Evolutionary conservation across 2,888 invertebrate species (phyloP).

Genomic region (Alentia gelatinosa): DNA sequence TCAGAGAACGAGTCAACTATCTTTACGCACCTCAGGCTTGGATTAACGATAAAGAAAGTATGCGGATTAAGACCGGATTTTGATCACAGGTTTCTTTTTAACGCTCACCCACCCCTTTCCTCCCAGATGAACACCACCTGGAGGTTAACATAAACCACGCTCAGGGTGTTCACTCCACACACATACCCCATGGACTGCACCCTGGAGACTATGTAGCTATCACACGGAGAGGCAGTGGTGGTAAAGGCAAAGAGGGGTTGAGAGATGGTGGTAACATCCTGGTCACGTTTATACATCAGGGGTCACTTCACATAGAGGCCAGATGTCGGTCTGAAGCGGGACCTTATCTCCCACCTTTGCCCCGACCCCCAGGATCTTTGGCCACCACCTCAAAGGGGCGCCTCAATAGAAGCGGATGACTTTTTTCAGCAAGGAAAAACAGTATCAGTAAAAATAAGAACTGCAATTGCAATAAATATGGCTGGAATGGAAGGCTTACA

Average conservation of each 20-base stretch:
- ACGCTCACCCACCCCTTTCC: background rate
- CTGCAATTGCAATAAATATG: no score
- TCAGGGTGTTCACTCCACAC: background rate
- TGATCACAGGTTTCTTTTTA: background rate
- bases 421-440: no score
- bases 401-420: background rate
- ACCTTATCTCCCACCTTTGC: background rate
- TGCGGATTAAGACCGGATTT: no score
- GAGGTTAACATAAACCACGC: background rate
- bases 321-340: background rate
- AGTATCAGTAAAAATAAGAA: no score
- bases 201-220: background rate
- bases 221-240: background rate
- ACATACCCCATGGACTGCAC: no score
- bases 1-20: background rate
- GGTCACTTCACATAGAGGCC: background rate
- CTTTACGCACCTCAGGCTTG: slow-evolving; percentile 1
- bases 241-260: background rate
- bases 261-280: background rate
- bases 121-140: background rate
- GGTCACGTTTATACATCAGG: background rate
- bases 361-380: background rate
- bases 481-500: no score
- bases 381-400: background rate
- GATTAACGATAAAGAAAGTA: no score